A percentile compares a stretch with the other conserved stretches of the same genome.
Evolutionary conservation across 2,797 vertebrate genomes (phyloP).

Genomic region (Melanotaenia pygmaea): DNA sequence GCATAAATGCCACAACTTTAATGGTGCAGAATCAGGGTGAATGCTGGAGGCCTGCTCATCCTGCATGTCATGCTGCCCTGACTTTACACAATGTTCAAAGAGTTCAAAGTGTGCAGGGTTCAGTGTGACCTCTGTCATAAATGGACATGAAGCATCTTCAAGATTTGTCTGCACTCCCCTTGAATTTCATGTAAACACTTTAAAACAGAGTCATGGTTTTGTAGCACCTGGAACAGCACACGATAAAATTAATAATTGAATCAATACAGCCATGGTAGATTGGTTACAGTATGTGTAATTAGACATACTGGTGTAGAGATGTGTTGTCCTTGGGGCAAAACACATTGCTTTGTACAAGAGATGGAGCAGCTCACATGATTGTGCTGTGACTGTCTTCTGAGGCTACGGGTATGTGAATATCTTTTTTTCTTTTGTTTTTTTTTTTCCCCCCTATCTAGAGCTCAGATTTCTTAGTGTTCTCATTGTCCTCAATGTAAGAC

Average conservation of each 20-base stretch:
- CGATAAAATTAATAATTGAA: conserved; percentile 9
- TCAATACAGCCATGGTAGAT: conserved; percentile 9
- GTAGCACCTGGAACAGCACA: not conserved
- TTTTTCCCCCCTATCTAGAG: conserved; percentile 6
- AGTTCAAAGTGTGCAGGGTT: not conserved
- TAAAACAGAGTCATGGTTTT: not conserved
- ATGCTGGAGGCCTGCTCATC: not conserved
- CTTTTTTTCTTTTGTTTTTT: conserved; percentile 24
- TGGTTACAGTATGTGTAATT: conserved; percentile 21
- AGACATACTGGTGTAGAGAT: conserved; percentile 15
- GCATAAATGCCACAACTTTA: not conserved
- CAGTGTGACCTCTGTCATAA: not conserved
- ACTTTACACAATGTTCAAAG: not conserved
- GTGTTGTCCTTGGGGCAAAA: conserved; percentile 50
- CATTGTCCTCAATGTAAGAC: conserved; percentile 53
- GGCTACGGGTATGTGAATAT: conserved; percentile 54
- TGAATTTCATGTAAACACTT: not conserved
- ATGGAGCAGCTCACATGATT: conserved; percentile 78
- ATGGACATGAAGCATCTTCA: not conserved
- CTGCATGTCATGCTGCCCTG: not conserved
- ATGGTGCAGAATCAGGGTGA: not conserved
- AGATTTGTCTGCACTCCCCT: not conserved
- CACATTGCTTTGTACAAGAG: conserved; percentile 36
- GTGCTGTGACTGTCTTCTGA: conserved; percentile 79
- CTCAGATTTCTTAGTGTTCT: conserved; percentile 46